phyloP scores from a whole-genome alignment of 37 sponge, comb jelly and placozoan genomes.

The Hormiphora californensis region DNA sequence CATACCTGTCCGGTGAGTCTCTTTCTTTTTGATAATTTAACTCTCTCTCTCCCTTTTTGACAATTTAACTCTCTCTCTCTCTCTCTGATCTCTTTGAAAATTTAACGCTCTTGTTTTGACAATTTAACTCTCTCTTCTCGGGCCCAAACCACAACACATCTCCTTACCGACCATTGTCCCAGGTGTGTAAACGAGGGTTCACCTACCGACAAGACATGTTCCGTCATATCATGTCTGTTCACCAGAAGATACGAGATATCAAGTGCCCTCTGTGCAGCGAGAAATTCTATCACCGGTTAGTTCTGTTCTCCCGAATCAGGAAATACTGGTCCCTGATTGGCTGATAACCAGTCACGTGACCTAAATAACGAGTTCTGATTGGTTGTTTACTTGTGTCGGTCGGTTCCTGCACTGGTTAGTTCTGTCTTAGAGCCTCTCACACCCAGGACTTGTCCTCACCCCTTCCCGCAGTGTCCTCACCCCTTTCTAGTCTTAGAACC shows the following conservation, averaged over 20 bases:
- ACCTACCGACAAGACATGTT: slow-evolving; percentile 38
- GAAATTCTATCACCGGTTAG: slow-evolving; percentile 37
- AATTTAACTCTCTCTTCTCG: background rate
- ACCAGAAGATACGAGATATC: slow-evolving; percentile 29
- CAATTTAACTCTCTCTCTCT: background rate
- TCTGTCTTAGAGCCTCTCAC: no score
- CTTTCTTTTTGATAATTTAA: background rate
- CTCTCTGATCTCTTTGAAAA: background rate
- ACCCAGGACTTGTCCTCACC: no score
- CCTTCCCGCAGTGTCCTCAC: no score
- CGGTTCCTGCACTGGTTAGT: background rate
- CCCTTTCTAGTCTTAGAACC: no score
- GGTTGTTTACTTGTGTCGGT: background rate
- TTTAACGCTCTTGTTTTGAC: background rate
- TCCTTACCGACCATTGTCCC: no score
- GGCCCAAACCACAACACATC: no score
- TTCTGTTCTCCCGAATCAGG: no score
- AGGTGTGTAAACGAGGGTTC: no score
- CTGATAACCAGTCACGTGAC: background rate
- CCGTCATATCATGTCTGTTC: slow-evolving; percentile 21
- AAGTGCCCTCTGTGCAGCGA: slow-evolving; percentile 43
- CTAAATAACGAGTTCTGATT: background rate
- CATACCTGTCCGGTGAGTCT: slow-evolving; percentile 13
- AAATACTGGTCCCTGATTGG: no score
- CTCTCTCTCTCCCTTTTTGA: background rate